Percentiles rank a stretch among this genome's conserved stretches.
These are phyloP conservation scores for Thymelicus sylvestris DNA, from an alignment of 2,888 invertebrate genomes.

Conservation along the genomic window DNA sequence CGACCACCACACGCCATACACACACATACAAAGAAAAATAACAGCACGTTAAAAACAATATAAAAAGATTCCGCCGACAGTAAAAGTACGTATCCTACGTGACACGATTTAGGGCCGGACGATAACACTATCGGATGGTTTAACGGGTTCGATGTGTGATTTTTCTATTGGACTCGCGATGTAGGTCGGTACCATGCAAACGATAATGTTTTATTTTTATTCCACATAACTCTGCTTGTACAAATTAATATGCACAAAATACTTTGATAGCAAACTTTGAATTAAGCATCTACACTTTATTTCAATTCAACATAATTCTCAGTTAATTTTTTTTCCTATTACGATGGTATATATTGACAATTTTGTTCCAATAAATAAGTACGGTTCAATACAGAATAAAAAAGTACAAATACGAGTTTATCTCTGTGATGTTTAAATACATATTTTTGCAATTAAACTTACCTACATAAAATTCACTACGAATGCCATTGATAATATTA, in stretches of 20 bases:
- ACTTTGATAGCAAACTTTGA: too few relatives aligned
- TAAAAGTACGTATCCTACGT: conserved; percentile 38
- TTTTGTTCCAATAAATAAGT: too few relatives aligned
- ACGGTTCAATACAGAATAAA: too few relatives aligned
- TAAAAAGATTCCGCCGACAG: conserved; percentile 9
- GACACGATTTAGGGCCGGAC: conserved; percentile 44
- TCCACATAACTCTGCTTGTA: neutral
- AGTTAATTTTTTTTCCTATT: too few relatives aligned
- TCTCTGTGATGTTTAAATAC: too few relatives aligned
- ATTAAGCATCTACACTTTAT: too few relatives aligned
- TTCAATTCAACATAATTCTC: too few relatives aligned
- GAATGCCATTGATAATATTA: too few relatives aligned
- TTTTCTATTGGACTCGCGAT: conserved; percentile 70
- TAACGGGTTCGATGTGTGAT: conserved; percentile 69
- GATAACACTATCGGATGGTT: conserved; percentile 71
- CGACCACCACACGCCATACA: neutral
- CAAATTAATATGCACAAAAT: neutral
- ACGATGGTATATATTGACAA: too few relatives aligned
- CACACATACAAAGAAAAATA: neutral
- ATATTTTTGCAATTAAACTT: too few relatives aligned
- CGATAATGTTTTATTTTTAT: conserved; percentile 11
- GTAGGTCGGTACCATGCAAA: conserved; percentile 55
- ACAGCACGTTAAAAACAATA: conserved; percentile 1
- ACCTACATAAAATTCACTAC: too few relatives aligned
- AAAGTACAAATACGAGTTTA: too few relatives aligned